phyloP scores from a whole-genome alignment of 2,113 vertebrate genomes.

The Aspiorhynchus laticeps region DNA sequence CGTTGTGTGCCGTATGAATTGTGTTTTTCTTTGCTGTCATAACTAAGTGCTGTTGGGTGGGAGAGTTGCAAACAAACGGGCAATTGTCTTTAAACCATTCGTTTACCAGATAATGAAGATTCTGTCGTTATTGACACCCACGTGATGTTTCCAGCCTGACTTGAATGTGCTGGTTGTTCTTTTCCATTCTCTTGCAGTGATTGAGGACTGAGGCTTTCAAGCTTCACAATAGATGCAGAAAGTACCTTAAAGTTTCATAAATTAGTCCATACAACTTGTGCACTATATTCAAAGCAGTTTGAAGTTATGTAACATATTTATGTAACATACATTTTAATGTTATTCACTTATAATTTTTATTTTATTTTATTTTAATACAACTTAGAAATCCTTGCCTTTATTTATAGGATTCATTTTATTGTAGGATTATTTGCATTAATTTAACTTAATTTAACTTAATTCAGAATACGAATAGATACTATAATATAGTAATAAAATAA shows the following conservation, averaged over 20 bases:
- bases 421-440: too few species aligned
- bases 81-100: background rate
- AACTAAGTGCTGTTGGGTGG: background rate
- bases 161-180: background rate
- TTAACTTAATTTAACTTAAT: too few species aligned
- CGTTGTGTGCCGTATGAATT: slow-evolving; percentile 43
- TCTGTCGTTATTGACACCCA: background rate
- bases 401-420: too few species aligned
- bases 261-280: background rate
- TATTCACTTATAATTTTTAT: background rate
- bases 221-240: background rate
- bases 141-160: background rate
- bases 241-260: background rate
- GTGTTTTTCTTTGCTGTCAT: slow-evolving; percentile 42
- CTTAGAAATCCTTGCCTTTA: too few species aligned
- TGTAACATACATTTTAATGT: background rate
- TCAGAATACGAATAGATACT: too few species aligned
- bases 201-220: background rate
- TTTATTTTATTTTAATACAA: too few species aligned
- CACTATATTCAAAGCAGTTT: background rate
- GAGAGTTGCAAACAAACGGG: slow-evolving; percentile 37
- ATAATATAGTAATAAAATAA: too few species aligned
- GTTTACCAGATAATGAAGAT: background rate
- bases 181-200: background rate
- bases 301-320: background rate